Evolutionary conservation across 2,797 vertebrate genomes (phyloP), one percentile per base, ranked within the genome.

Genomic region (Petrocephalus schoutedeni): DNA sequence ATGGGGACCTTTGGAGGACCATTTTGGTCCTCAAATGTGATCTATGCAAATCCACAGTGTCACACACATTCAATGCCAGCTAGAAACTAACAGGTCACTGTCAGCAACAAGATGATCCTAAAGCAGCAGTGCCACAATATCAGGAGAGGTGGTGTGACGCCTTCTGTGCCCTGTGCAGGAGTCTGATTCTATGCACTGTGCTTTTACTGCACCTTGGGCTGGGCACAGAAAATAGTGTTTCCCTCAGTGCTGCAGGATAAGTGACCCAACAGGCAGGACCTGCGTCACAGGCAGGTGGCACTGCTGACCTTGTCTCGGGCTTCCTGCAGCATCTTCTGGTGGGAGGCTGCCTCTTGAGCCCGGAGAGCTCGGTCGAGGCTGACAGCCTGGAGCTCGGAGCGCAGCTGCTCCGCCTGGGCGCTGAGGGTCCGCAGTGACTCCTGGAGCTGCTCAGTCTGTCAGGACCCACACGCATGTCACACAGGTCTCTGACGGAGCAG

Each of bases 401-500:
- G 93, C 32, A 96, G 93, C 36, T 92, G 92, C 87, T 94, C 91
- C 0, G 87, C 89, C 91, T 95, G 93, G 0, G 85, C 1, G 90
- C 94, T 92, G 86, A 93, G 59, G 8, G 90, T 85, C 2, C 77
- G 6, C 41, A 93, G 16, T 0, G 89, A 83, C 54, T 90, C 92
- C 90, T 95, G 93, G 87, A 95, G 93, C 86, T 89, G 88, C 91
- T 94, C 92, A 89, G 94, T 87, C 95, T 96, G 90, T 59, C 0
- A 45, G 12, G 36, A 87, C 59, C 28, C 23, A 71, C 21, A 56
- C 59, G 23, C 71, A 41, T 77, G 82, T 12, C 0, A 9, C 51
- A 61, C 56, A 61, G 32, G 53, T 67, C n/a, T 21, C 36, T 23
- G 23, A 53, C 85, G 23, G 8, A 28, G 54, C 54, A 32, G 16